A percentile compares a stretch with the other conserved stretches of the same genome.
These are phyloP conservation scores for Brachionichthys hirsutus DNA, from an alignment of 2,113 vertebrate genomes.

Conservation along the genomic window DNA sequence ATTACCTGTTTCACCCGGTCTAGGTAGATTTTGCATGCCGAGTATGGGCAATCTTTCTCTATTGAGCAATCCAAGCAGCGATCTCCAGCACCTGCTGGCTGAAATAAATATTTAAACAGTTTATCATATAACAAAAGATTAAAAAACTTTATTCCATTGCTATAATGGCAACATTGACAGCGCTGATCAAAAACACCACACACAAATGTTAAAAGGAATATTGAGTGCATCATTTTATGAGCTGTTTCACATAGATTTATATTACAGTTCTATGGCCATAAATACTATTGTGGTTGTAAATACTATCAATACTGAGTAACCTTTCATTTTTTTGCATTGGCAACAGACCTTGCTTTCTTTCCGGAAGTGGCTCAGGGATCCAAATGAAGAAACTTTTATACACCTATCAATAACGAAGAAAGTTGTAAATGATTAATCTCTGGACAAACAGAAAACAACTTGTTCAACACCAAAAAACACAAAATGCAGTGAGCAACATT, in stretches of 20 bases:
- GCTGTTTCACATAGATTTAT: too few species aligned
- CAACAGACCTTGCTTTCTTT: conserved; percentile 78
- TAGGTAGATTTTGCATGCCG: conserved; percentile 82
- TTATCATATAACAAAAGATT: neutral
- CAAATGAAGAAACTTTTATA: conserved; percentile 84
- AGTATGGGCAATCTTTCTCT: conserved; percentile 79
- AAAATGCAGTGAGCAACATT: too few species aligned
- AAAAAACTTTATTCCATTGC: too few species aligned
- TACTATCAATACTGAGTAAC: too few species aligned
- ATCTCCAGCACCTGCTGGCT: conserved; percentile 78
- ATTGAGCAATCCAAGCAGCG: conserved; percentile 80
- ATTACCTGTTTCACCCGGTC: conserved; percentile 73
- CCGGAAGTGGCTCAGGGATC: conserved; percentile 80
- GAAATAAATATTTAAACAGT: conserved; percentile 6
- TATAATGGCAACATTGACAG: too few species aligned
- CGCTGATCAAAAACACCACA: too few species aligned
- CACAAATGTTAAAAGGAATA: too few species aligned
- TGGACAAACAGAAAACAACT: neutral
- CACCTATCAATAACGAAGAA: conserved; percentile 70
- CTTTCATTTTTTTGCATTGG: neutral
- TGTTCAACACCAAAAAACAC: neutral
- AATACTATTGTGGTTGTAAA: too few species aligned
- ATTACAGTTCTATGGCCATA: too few species aligned
- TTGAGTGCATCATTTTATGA: too few species aligned
- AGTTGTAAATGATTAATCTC: conserved; percentile 5